Conservation (phyloP, 2,113 vertebrate species). For the Vidua macroura region DNA sequence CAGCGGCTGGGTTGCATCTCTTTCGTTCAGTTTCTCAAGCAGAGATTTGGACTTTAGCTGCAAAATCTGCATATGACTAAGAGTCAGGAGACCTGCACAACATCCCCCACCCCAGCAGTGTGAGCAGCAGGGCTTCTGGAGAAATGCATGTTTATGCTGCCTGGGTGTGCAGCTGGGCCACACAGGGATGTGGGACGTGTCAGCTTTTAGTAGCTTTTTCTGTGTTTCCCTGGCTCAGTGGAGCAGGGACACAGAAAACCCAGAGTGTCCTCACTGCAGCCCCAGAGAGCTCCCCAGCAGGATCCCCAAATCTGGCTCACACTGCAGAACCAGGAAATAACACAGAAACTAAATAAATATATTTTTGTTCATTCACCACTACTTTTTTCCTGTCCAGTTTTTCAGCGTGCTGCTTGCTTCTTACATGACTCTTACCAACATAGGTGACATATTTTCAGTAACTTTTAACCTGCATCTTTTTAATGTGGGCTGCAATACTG, state of each 20-base stretch:
- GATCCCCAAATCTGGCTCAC: neutral
- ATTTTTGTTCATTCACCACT: neutral
- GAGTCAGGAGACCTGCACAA: neutral
- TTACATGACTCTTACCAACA: neutral
- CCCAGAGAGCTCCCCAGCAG: neutral
- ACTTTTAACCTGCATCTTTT: neutral
- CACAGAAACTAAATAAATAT: neutral
- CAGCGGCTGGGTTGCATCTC: neutral
- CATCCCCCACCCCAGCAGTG: neutral
- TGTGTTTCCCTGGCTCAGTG: neutral
- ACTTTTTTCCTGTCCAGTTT: neutral
- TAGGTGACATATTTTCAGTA: neutral
- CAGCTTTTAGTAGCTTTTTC: neutral
- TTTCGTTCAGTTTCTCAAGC: neutral
- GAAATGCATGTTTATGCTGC: neutral
- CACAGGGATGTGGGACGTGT: neutral
- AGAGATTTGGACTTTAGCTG: neutral
- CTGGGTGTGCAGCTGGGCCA: neutral
- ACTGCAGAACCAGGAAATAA: neutral
- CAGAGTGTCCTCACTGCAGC: fast-evolving
- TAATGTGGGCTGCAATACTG: neutral
- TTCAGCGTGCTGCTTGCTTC: neutral
- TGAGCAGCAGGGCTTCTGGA: neutral
- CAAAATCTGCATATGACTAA: slow-evolving; percentile 37
- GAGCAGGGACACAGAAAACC: neutral